Conservation (phyloP, 2,888 invertebrate genomes). For the Ametastegia equiseti region DNA sequence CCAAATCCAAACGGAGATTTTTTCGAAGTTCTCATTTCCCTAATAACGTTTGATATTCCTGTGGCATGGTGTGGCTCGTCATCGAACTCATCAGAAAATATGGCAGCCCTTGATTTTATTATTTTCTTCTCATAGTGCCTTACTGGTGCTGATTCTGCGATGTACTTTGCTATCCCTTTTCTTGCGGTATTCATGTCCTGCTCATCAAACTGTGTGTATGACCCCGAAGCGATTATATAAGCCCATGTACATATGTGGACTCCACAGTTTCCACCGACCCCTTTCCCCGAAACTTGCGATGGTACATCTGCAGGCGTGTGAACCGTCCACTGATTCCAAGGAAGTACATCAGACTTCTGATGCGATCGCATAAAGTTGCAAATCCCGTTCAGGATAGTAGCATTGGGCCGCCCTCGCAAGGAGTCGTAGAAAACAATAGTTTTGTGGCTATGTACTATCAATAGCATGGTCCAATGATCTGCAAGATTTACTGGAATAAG, state of each 20-base stretch:
- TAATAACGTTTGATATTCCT: not conserved
- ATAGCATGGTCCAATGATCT: not conserved
- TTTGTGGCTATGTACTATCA: not conserved
- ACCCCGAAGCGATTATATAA: not conserved
- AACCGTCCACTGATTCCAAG: not conserved
- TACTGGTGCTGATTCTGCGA: not conserved
- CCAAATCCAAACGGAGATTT: not conserved
- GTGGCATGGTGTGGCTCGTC: not conserved
- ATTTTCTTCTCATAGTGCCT: not conserved
- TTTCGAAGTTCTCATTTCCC: not conserved
- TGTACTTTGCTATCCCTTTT: not conserved
- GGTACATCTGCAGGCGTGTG: not conserved
- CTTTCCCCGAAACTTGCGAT: not conserved
- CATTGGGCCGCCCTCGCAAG: not conserved
- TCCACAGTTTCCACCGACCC: not conserved
- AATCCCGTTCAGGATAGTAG: not conserved
- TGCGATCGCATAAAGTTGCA: not conserved
- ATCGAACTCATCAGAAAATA: not conserved
- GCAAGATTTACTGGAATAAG: not conserved
- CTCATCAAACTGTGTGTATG: not conserved
- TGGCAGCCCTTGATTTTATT: not conserved
- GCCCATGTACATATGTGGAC: not conserved
- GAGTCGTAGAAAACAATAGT: not conserved
- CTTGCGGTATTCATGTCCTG: not conserved
- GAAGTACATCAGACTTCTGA: not conserved